Evolutionary conservation across 2,888 invertebrate genomes (phyloP).

Genomic region (Noctua janthe): DNA sequence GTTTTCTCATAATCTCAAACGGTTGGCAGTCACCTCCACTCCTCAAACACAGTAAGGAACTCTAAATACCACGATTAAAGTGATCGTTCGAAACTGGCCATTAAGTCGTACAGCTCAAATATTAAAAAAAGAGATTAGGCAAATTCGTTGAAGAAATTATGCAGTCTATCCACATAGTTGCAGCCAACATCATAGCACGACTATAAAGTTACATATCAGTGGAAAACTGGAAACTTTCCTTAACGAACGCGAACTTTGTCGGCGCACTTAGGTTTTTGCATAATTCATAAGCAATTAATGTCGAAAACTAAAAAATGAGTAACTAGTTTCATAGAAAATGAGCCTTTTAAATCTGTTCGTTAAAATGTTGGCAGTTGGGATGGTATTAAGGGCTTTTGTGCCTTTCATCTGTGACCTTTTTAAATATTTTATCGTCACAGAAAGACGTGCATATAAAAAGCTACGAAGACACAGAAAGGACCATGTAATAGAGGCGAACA

Average conservation of each 20-base stretch:
- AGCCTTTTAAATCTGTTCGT: conserved; percentile 23
- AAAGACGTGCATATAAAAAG: not conserved
- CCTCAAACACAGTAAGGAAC: no score
- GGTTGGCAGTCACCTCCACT: not conserved
- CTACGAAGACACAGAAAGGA: not conserved
- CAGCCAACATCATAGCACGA: conserved; percentile 30
- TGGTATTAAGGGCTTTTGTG: conserved; percentile 3
- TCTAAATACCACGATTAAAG: no score
- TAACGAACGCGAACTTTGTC: conserved; percentile 66
- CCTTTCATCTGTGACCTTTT: not conserved
- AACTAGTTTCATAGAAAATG: conserved; percentile 26
- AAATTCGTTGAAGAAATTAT: conserved; percentile 43
- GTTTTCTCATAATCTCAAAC: not conserved
- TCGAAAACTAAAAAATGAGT: conserved; percentile 39
- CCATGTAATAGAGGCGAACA: not conserved
- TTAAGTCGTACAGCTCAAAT: no score
- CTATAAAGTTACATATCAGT: conserved; percentile 63
- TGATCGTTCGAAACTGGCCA: no score
- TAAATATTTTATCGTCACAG: not conserved
- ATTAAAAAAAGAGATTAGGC: conserved; percentile 41
- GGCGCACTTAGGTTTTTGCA: conserved; percentile 65
- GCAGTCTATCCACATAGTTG: conserved; percentile 41
- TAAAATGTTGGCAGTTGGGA: conserved; percentile 9
- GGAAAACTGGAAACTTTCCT: conserved; percentile 65
- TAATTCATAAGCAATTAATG: conserved; percentile 64